These are phyloP conservation scores for Noturus placidus DNA, from an alignment of 2,113 vertebrate genomes.

Conservation along the genomic window DNA sequence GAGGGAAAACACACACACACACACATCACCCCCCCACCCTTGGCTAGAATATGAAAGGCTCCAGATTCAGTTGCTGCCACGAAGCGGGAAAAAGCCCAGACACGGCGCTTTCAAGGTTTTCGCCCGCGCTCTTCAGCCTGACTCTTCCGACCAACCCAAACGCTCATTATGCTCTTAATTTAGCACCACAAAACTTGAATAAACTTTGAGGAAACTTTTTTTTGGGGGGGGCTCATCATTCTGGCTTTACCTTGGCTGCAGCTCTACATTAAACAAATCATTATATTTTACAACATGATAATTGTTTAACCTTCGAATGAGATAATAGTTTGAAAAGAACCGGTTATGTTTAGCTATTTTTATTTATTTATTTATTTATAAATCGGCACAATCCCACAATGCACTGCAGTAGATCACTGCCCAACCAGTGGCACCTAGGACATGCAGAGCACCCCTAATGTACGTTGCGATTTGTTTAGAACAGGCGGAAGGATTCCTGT, in stretches of 20 bases:
- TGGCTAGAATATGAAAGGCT: slow-evolving; percentile 73
- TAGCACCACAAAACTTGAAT: slow-evolving; percentile 66
- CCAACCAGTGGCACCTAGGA: neutral
- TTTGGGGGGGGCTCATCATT: neutral
- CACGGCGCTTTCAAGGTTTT: slow-evolving; percentile 73
- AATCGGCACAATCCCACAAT: slow-evolving; percentile 2
- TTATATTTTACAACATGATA: slow-evolving; percentile 23
- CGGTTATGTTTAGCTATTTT: neutral
- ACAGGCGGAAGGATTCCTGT: neutral
- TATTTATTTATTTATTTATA: too few species aligned
- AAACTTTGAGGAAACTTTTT: slow-evolving; percentile 66
- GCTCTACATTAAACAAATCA: slow-evolving; percentile 24
- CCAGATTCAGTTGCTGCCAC: slow-evolving; percentile 74
- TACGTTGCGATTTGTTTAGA: neutral
- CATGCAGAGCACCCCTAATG: neutral
- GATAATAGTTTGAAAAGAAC: neutral
- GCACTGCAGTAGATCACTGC: neutral
- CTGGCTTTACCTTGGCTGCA: slow-evolving; percentile 13
- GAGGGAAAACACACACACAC: slow-evolving; percentile 30
- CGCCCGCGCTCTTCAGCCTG: slow-evolving; percentile 69
- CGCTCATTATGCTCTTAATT: slow-evolving; percentile 77
- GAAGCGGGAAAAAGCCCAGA: slow-evolving; percentile 70
- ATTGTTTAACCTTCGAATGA: neutral
- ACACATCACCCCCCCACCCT: slow-evolving; percentile 67
- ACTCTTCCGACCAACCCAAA: slow-evolving; percentile 71